Conservation (phyloP, 2,888 invertebrate species). For the Netelia virgata region DNA sequence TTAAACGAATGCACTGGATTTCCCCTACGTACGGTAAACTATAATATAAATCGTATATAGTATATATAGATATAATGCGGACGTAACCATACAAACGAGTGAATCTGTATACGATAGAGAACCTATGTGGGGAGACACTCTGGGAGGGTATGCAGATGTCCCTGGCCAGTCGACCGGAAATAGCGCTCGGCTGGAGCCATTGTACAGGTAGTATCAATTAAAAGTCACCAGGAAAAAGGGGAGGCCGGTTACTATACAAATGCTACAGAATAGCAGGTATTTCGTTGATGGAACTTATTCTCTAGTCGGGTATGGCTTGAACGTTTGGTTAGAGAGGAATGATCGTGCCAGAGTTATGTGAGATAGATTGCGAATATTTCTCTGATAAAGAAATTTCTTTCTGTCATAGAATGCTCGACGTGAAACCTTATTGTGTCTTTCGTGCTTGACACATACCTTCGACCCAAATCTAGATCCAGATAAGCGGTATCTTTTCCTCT, state of each 20-base stretch:
- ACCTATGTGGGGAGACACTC: conserved; percentile 46
- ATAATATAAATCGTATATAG: not conserved
- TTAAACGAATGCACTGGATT: conserved; percentile 51
- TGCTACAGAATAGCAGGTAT: conserved; percentile 31
- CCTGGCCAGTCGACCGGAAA: conserved; percentile 77
- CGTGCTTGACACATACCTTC: no score
- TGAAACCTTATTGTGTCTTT: no score
- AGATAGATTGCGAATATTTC: not conserved
- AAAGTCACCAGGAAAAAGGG: conserved; percentile 56
- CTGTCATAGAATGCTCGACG: no score
- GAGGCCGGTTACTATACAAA: conserved; percentile 9
- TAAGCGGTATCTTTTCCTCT: no score
- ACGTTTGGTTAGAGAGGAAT: not conserved
- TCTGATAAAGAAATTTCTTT: no score
- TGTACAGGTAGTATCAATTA: conserved; percentile 71
- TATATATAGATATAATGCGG: conserved; percentile 11
- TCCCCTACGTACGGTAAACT: not conserved
- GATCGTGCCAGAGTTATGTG: not conserved
- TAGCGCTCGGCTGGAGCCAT: conserved; percentile 74
- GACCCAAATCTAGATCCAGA: no score
- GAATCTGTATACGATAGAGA: conserved; percentile 14
- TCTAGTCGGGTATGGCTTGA: not conserved
- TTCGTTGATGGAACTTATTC: conserved; percentile 25
- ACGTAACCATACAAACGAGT: conserved; percentile 13
- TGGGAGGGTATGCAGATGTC: conserved; percentile 68